phyloP scores from a whole-genome alignment of 2,888 invertebrate genomes.

The Ceriagrion tenellum region DNA sequence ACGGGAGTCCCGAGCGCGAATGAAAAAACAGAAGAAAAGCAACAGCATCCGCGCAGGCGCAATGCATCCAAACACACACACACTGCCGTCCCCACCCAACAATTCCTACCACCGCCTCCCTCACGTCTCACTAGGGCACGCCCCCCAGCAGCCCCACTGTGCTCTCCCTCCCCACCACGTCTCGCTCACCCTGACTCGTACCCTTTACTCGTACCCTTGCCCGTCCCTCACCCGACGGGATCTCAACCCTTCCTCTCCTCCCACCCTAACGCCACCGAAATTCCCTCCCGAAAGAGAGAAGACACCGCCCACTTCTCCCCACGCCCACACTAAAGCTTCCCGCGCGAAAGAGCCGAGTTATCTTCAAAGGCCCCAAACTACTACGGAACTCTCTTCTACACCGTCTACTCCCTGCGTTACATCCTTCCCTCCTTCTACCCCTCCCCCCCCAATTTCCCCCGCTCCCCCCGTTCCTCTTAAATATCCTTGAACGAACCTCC shows the following conservation, averaged over 20 bases:
- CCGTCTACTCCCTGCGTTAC: background rate
- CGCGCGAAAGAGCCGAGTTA: constrained; percentile 50
- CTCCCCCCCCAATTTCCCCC: background rate
- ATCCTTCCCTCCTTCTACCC: background rate
- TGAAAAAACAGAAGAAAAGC: background rate
- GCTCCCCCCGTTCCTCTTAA: background rate
- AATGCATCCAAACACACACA: background rate
- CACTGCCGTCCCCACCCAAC: background rate
- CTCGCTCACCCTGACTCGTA: background rate
- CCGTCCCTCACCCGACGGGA: background rate
- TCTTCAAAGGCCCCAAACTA: constrained; percentile 65
- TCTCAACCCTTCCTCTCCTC: constrained; percentile 55
- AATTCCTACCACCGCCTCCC: background rate
- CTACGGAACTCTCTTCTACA: constrained; percentile 44
- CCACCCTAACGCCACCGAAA: background rate
- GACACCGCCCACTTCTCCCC: background rate
- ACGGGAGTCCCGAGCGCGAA: background rate
- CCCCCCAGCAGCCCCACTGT: background rate
- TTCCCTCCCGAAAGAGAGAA: background rate
- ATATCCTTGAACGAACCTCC: constrained; percentile 33
- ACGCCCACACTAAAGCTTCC: constrained; percentile 33
- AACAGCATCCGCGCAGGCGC: constrained; percentile 7
- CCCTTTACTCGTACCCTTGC: background rate
- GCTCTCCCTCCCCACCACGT: background rate
- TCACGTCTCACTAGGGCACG: background rate